Evolutionary conservation across 1,140 invertebrate genomes (phyloP).

Genomic region (Zeugodacus cucurbitae): DNA sequence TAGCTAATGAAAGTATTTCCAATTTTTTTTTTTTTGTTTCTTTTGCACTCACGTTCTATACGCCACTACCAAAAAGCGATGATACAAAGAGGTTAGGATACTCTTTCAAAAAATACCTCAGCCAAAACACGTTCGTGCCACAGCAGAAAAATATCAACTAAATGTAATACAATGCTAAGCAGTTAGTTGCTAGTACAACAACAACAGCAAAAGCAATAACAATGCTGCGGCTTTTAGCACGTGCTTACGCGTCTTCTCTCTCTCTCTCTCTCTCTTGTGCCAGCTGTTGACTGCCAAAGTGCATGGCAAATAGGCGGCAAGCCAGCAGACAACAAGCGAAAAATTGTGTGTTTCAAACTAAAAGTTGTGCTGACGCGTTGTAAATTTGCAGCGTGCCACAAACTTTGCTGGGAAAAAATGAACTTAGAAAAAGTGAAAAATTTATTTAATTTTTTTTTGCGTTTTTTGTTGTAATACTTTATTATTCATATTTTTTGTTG

Average conservation of each 20-base stretch:
- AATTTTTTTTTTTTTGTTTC: neutral
- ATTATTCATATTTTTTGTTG: neutral
- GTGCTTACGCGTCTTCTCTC: no score
- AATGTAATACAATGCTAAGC: neutral
- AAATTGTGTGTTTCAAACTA: neutral
- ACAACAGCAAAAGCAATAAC: neutral
- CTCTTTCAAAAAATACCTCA: no score
- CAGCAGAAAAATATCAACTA: neutral
- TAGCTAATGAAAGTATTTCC: neutral
- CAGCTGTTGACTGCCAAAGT: neutral
- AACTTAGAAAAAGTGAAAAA: neutral
- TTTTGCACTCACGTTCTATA: neutral
- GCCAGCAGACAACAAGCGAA: neutral
- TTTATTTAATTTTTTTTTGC: neutral
- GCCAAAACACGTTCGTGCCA: neutral
- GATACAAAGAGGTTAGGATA: neutral
- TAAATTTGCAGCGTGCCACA: neutral
- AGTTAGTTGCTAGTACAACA: neutral
- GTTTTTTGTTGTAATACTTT: neutral
- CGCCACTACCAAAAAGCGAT: neutral
- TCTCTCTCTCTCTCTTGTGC: no score
- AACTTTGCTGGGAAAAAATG: neutral
- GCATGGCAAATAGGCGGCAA: neutral
- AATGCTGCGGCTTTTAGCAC: neutral
- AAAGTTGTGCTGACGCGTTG: neutral